A percentile compares a stretch with the other conserved stretches of the same genome.
phyloP scores from a whole-genome alignment of 2,113 vertebrate genomes.

The Lanius ludovicianus region DNA sequence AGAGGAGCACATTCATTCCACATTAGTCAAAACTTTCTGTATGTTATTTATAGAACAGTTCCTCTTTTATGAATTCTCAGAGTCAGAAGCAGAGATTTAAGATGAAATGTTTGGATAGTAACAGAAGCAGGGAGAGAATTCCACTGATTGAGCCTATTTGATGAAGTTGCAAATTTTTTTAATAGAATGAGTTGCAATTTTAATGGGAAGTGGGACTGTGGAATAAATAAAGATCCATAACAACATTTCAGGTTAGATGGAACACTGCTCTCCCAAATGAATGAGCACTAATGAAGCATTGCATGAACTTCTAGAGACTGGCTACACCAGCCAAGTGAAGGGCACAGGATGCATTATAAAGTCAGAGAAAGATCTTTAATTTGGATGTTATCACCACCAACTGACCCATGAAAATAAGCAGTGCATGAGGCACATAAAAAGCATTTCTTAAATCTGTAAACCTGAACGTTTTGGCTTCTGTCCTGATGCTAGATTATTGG shows the following conservation, averaged over 20 bases:
- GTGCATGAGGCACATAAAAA: neutral
- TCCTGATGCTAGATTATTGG: neutral
- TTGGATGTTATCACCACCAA: neutral
- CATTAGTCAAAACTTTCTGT: slow-evolving; percentile 25
- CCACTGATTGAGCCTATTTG: neutral
- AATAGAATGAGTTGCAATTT: neutral
- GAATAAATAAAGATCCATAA: neutral
- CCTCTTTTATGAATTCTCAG: neutral
- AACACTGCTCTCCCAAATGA: neutral
- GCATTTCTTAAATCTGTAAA: neutral
- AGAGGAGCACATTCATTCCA: neutral
- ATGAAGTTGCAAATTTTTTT: neutral
- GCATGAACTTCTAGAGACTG: neutral
- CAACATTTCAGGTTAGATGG: neutral
- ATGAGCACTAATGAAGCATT: neutral
- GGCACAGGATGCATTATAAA: neutral
- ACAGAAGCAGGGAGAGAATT: neutral
- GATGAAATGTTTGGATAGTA: neutral
- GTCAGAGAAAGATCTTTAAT: neutral
- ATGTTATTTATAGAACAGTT: neutral
- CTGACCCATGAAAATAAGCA: neutral
- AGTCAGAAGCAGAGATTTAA: neutral
- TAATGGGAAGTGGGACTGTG: neutral
- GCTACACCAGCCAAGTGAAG: neutral
- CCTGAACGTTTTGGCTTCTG: neutral